Evolutionary conservation across 2,797 vertebrate genomes (phyloP), one percentile per base, ranked within the genome.

Genomic region (Huso huso): DNA sequence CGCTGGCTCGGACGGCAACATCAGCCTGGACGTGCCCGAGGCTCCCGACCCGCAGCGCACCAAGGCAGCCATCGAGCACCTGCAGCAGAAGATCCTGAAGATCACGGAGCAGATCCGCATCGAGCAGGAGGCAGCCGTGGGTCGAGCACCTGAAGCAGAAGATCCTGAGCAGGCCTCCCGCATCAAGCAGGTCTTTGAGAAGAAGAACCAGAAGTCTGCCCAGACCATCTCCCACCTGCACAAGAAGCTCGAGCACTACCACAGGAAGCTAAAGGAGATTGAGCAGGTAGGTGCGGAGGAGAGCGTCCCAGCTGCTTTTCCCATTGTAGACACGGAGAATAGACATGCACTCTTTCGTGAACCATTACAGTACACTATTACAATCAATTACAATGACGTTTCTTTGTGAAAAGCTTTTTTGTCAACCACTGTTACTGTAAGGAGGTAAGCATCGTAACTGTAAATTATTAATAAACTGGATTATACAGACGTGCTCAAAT

Each of bases 121-220:
- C 55, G 96, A 98, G 81, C 96, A 99, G 86, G 95, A 98, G 83
- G 95, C 95, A n/a, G n/a, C n/a, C n/a, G n/a, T n/a, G n/a, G n/a
- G 96, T 96, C 0, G 96, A 99, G 79, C 98, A 99, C 81, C 87
- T 99, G 76, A 98, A 97, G 82, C 79, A n/a, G n/a, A n/a, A n/a
- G n/a, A n/a, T n/a, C n/a, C n/a, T n/a, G n/a, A n/a, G 83, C 96
- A 98, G 82, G 95, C 92, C 0, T 92, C 93, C 0, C 92, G 96
- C 73, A 98, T 99, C 89, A 98, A 98, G 80, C 96, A 99, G 82
- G 96, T 99, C 67, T 99, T 99, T 0, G 96, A 99, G 88, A 98
- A 99, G 88, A 98, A 98, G 87, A 99, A 99, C 81, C 96, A 99
- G 86, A 99, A 97, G 69, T 99, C 96, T 0, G 96, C 96, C 0